Evolutionary conservation across 2,888 invertebrate genomes (phyloP), one percentile per base, ranked within the genome.

Genomic region (Hydropsyche betteni): DNA sequence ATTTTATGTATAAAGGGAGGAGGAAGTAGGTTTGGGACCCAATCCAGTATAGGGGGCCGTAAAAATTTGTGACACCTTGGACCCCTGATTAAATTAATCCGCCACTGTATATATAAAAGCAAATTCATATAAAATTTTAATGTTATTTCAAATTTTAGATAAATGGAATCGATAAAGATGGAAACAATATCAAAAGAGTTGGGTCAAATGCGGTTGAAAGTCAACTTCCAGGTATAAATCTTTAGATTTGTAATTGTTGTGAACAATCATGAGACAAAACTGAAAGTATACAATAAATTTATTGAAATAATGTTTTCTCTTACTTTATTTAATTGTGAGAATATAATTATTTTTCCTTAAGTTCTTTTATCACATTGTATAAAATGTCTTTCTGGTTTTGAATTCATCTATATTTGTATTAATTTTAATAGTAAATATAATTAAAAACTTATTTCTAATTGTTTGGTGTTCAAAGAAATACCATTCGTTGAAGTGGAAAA

Each of bases 181-280:
- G 89, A n/a, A 90, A 89, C 82, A 87, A 88, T 14, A 84, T 92
- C 55, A 87, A 89, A 77, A 85, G 93, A 80, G 87, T 91, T 0
- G 90, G 92, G 0, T 87, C 90, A 0, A 92, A 92, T 0, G 92
- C 92, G 12, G 88, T 93, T 44, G 89, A 89, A 79, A 85, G 90
- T 0, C 88, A 90, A 76, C 79, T 84, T 10, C 90, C 91, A 80
- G 89, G 89, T 88, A 55, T 14, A 51, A 2, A 51, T 24, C 24
- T 24, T 1, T 24, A 24, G 24, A 24, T 24, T 24, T 24, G 2
- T 24, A 53, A 14, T 14, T 16, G 16, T 14, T 53, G 7, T 10
- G 12, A 68, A 36, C 64, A 64, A 52, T 51, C 12, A 14, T 52
- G 33, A 44, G 58, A 7, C 33, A 16, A 36, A n/a, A 53, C 16